Evolutionary conservation across 2,888 invertebrate species (phyloP).

Genomic region (Lasioglossum zephyrum): DNA sequence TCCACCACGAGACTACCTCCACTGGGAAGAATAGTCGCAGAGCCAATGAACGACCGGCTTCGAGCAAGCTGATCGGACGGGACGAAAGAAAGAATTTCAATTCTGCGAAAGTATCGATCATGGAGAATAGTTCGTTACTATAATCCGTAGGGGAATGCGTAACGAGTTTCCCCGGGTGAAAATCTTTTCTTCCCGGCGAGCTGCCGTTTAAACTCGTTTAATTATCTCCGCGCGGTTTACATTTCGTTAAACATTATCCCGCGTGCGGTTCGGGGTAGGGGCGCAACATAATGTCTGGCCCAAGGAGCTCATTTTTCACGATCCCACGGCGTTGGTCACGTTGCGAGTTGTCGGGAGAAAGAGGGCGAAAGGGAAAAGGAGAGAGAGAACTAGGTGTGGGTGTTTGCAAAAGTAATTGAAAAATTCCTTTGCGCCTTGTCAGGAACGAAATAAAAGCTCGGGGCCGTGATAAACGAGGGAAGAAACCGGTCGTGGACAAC

Average conservation of each 20-base stretch:
- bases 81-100: not conserved
- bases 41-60: not conserved
- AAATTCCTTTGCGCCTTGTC: constrained; percentile 67
- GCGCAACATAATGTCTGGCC: constrained; percentile 30
- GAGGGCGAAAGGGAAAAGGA: not conserved
- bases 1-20: not conserved
- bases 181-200: constrained; percentile 24
- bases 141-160: constrained; percentile 21
- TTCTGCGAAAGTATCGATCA: not conserved
- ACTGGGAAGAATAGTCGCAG: not conserved
- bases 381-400: not conserved
- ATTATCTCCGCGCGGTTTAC: constrained; percentile 43
- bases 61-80: not conserved
- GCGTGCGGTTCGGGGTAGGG: not conserved
- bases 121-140: constrained; percentile 30
- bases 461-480: constrained; percentile 67
- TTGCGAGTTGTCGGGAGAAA: constrained; percentile 13
- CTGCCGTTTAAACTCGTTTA: constrained; percentile 38
- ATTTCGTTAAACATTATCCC: constrained; percentile 43
- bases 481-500: constrained; percentile 45
- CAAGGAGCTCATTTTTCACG: constrained; percentile 60
- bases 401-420: constrained; percentile 70
- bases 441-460: constrained; percentile 62
- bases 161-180: constrained; percentile 21
- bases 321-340: constrained; percentile 50